Evolutionary conservation across 2,888 invertebrate genomes (phyloP).

Genomic region (Mythimna ferrago): DNA sequence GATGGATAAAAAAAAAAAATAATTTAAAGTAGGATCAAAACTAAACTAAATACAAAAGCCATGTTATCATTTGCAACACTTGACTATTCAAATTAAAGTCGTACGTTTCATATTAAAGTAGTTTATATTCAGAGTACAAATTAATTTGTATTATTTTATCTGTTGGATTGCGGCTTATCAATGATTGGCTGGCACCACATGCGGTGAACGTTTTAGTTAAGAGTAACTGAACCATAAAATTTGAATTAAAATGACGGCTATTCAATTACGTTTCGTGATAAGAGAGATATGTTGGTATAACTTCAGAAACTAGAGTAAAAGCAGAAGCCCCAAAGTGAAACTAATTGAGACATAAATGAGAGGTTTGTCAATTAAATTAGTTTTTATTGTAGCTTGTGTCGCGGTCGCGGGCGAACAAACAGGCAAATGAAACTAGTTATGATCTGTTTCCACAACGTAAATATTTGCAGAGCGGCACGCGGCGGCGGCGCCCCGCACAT

Average conservation of each 20-base stretch:
- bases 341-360: constrained; percentile 65
- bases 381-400: constrained; percentile 67
- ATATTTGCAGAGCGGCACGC: constrained; percentile 88
- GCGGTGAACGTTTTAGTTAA: constrained; percentile 46
- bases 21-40: neutral
- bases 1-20: neutral
- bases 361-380: constrained; percentile 71
- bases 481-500: constrained; percentile 83
- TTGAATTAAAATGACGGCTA: constrained; percentile 15
- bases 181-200: constrained; percentile 40
- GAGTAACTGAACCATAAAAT: constrained; percentile 34
- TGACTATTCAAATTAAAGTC: constrained; percentile 20
- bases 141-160: constrained; percentile 45
- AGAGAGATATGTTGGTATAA: neutral
- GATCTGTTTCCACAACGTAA: constrained; percentile 89
- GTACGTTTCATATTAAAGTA: constrained; percentile 12
- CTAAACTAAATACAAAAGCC: constrained; percentile 1
- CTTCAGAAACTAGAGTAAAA: constrained; percentile 1
- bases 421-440: constrained; percentile 87
- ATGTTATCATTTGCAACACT: constrained; percentile 18
- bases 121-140: constrained; percentile 19
- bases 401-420: constrained; percentile 70
- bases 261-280: constrained; percentile 12
- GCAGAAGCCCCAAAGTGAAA: constrained; percentile 22
- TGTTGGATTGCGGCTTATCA: constrained; percentile 43